These are phyloP conservation scores for Latrodectus elegans DNA, from an alignment of 2,888 invertebrate genomes.

Conservation along the genomic window DNA sequence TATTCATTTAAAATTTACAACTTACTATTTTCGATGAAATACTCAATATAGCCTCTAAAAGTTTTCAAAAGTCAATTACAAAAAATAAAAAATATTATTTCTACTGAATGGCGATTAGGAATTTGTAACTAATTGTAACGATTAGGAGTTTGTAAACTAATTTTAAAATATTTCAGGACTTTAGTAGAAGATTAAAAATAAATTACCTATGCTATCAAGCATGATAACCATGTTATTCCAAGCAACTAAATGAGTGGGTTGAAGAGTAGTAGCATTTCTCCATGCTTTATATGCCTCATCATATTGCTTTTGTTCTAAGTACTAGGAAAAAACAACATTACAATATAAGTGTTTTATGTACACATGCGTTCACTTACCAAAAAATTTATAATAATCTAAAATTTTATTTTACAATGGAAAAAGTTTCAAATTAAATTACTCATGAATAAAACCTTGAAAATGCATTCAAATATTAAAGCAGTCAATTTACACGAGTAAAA, in stretches of 20 bases:
- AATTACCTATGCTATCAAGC: constrained; percentile 83
- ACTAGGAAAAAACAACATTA: constrained; percentile 77
- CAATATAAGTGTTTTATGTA: background rate
- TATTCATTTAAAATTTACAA: no score
- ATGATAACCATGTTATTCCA: constrained; percentile 95
- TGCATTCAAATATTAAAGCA: no score
- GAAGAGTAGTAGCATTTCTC: constrained; percentile 86
- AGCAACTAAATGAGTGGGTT: constrained; percentile 86
- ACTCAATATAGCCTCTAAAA: no score
- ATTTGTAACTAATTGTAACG: no score
- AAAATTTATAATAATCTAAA: background rate
- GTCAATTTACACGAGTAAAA: no score
- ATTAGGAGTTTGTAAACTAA: no score
- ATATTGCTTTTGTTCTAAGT: constrained; percentile 84
- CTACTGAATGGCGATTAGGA: no score
- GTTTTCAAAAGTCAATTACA: no score
- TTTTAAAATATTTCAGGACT: background rate
- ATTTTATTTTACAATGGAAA: no score
- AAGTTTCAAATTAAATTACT: background rate
- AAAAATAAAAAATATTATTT: no score
- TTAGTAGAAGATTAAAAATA: background rate
- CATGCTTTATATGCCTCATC: constrained; percentile 86
- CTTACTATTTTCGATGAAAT: no score
- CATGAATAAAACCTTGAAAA: no score
- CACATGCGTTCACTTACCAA: background rate